These are phyloP conservation scores for Aethina tumida DNA, from an alignment of 1,140 invertebrate species.

Conservation along the genomic window DNA sequence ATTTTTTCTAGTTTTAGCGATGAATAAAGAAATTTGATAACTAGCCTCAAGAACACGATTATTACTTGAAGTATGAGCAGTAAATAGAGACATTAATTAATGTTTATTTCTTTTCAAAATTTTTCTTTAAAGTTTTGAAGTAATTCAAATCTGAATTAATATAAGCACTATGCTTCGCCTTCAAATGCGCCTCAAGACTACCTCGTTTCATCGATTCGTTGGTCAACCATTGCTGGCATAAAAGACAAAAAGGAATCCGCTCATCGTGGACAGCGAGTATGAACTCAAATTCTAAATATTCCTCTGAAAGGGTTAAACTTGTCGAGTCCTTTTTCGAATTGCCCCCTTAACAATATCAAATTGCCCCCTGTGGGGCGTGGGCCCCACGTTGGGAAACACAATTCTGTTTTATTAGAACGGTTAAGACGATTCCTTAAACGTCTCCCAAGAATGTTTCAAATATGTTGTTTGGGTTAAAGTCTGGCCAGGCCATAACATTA, in stretches of 20 bases:
- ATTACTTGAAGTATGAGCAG: conserved; percentile 17
- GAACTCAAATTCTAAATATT: conserved; percentile 18
- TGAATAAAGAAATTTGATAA: conserved; percentile 13
- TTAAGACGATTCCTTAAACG: too few relatives aligned
- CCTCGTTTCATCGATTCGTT: conserved; percentile 14
- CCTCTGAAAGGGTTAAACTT: too few relatives aligned
- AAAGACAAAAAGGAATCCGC: conserved; percentile 16
- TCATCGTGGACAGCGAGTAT: conserved; percentile 16
- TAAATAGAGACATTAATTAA: conserved; percentile 20
- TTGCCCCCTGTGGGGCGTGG: too few relatives aligned
- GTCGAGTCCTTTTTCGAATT: too few relatives aligned
- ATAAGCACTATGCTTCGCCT: conserved; percentile 16
- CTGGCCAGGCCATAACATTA: too few relatives aligned
- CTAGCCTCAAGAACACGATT: conserved; percentile 16
- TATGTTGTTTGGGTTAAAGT: too few relatives aligned
- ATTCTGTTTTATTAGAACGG: too few relatives aligned
- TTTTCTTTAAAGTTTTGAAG: conserved; percentile 16
- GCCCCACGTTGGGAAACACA: too few relatives aligned
- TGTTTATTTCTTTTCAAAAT: conserved; percentile 15
- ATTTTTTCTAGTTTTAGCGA: conserved; percentile 11
- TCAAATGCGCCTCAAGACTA: conserved; percentile 17
- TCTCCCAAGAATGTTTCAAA: too few relatives aligned
- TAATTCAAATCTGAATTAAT: conserved; percentile 21
- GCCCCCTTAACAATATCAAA: too few relatives aligned
- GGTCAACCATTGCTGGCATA: conserved; percentile 18